Percentiles rank a stretch among this genome's conserved stretches.
These are phyloP conservation scores for Nymphalis c-album DNA, from an alignment of 2,888 invertebrate species.

Conservation along the genomic window DNA sequence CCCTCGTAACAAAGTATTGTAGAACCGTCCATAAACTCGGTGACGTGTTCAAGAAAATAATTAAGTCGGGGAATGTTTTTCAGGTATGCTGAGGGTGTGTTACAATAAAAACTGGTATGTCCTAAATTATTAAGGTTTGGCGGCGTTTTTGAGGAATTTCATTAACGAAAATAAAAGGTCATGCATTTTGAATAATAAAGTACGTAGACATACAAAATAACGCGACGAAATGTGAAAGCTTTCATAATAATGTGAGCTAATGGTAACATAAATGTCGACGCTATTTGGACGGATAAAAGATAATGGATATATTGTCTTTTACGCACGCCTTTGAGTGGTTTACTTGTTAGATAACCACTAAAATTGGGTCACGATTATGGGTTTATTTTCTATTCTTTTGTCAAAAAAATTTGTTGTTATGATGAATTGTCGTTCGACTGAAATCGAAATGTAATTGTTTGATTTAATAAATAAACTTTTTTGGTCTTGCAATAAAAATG, in stretches of 20 bases:
- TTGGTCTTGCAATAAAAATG: too few species aligned
- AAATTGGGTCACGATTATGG: constrained; percentile 25
- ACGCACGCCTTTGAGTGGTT: constrained; percentile 33
- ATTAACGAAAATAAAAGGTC: constrained; percentile 21
- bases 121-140: constrained; percentile 16
- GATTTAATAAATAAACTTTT: neutral
- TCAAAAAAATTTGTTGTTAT: neutral
- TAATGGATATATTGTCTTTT: constrained; percentile 49
- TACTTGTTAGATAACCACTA: constrained; percentile 21
- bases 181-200: constrained; percentile 20
- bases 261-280: constrained; percentile 50
- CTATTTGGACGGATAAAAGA: constrained; percentile 54
- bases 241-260: constrained; percentile 53
- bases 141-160: constrained; percentile 28
- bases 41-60: constrained; percentile 34
- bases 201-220: constrained; percentile 25
- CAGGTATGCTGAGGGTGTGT: constrained; percentile 30
- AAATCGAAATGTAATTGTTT: neutral
- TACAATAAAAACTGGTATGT: constrained; percentile 27
- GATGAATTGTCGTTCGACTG: neutral
- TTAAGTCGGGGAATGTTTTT: constrained; percentile 41
- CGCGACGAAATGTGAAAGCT: constrained; percentile 49
- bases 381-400: constrained; percentile 12
- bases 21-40: constrained; percentile 31
- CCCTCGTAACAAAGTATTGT: constrained; percentile 13